Conservation (phyloP, 2,888 invertebrate species). For the Chelonus formosanus region DNA sequence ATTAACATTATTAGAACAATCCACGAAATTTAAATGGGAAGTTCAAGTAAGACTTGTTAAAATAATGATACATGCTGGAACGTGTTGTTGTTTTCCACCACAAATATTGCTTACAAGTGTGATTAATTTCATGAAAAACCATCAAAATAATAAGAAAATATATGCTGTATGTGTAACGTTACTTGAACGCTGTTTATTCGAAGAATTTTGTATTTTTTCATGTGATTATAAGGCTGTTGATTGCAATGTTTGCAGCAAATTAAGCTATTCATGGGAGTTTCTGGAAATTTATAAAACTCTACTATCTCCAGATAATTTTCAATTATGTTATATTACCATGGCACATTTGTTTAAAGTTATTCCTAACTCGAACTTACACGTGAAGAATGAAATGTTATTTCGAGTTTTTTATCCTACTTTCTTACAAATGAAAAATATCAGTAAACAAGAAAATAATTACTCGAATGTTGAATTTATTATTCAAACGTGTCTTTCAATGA, state of each 20-base stretch:
- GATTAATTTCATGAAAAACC: slow-evolving; percentile 65
- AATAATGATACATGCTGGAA: slow-evolving; percentile 70
- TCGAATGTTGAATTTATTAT: slow-evolving; percentile 69
- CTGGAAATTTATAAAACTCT: slow-evolving; percentile 70
- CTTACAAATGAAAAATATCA: slow-evolving; percentile 7
- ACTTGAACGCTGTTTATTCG: slow-evolving; percentile 70
- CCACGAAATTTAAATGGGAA: slow-evolving; percentile 61
- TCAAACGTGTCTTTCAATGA: slow-evolving; percentile 71
- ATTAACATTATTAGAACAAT: slow-evolving; percentile 66
- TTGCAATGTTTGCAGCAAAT: slow-evolving; percentile 60
- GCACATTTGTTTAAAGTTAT: slow-evolving; percentile 71
- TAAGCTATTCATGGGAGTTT: slow-evolving; percentile 67
- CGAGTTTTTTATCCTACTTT: slow-evolving; percentile 68
- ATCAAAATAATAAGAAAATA: slow-evolving; percentile 45
- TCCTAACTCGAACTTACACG: slow-evolving; percentile 67
- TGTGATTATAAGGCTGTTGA: slow-evolving; percentile 45
- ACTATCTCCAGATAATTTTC: slow-evolving; percentile 68
- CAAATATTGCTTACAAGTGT: slow-evolving; percentile 67
- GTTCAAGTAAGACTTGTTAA: slow-evolving; percentile 67
- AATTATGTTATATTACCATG: slow-evolving; percentile 69
- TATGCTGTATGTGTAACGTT: slow-evolving; percentile 66
- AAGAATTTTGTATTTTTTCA: slow-evolving; percentile 68
- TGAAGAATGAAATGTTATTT: slow-evolving; percentile 70
- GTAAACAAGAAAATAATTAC: slow-evolving; percentile 62
- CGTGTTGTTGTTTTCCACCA: slow-evolving; percentile 73